phyloP scores from a whole-genome alignment of 2,113 vertebrate species.

The Laterallus jamaicensis region DNA sequence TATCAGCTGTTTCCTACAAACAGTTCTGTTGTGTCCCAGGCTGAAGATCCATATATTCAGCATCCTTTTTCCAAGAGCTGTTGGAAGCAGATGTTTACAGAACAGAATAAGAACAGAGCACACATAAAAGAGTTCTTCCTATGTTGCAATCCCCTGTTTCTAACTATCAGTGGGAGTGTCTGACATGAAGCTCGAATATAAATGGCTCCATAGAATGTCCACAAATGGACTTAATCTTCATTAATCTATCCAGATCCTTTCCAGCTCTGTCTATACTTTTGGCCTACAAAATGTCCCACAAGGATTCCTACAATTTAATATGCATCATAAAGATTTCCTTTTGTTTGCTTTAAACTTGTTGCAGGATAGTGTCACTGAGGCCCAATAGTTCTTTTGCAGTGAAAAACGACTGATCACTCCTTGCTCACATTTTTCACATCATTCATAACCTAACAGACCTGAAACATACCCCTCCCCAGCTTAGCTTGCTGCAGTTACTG shows the following conservation, averaged over 20 bases:
- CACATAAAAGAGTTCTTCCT: neutral
- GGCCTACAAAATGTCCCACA: neutral
- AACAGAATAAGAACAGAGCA: neutral
- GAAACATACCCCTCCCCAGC: neutral
- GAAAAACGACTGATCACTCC: neutral
- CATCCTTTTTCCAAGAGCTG: neutral
- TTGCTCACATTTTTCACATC: neutral
- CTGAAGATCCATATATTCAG: neutral
- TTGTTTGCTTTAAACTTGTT: constrained; percentile 2
- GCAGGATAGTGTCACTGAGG: neutral
- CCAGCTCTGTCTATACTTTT: neutral
- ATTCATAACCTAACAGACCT: neutral
- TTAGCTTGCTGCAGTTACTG: neutral
- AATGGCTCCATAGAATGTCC: neutral
- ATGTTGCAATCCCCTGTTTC: neutral
- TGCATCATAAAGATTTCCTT: neutral
- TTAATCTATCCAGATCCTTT: constrained; percentile 2
- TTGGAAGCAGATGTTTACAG: neutral
- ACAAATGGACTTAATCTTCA: constrained; percentile 26
- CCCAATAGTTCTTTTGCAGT: neutral
- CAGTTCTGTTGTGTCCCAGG: neutral
- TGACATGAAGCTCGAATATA: neutral
- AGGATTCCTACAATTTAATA: constrained; percentile 8
- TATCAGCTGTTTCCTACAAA: constrained; percentile 34
- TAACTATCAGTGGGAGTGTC: neutral